Evolutionary conservation across 1,140 invertebrate genomes (phyloP), one percentile per base, ranked within the genome.

Genomic region (Ostrea denselamellosa): DNA sequence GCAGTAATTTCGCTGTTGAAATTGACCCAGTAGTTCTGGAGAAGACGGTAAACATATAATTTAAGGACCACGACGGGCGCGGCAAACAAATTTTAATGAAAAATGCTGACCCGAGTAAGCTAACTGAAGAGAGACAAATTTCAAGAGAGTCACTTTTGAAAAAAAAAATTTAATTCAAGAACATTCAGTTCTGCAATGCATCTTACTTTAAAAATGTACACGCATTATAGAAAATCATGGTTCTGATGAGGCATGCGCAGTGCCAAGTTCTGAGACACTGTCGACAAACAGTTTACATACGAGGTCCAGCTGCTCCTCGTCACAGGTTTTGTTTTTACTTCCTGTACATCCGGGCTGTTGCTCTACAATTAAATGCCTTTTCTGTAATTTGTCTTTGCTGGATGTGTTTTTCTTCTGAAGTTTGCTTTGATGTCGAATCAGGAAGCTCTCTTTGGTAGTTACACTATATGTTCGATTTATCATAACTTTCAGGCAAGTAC

Each of bases 381-480:
- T 77, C 68, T 77, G 68, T 34, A 77, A 77, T 14, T 77, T 77
- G 2, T 12, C 25, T 62, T n/a, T 62, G 10, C 8, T 17, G 58
- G 14, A 19, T 34, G 68, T 12, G 25, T 22, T 28, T 0, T 12
- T 77, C 68, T 77, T 77, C 14, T 77, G 25, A 7, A 14, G 68
- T 77, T 77, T 86, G 28, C 89, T 90, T 19, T 90, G 89, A 17
- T 87, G 89, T 9, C 89, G 62, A 44, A 90, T 87, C 0, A 90
- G 65, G 44, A 87, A 86, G 34, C 87, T 90, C 25, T 90, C 88
- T 9, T 90, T 87, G 8, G 90, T 90, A 8, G 86, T 87, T 5
- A 87, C 58, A 56, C 90, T 90, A 54, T 85, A 89, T 8, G 85
- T 87, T 51, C 88, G 62, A 12, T 56, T 68, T 82, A 89, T 90